These are phyloP conservation scores for Hypanus sabinus DNA, from an alignment of 2,113 vertebrate species.

Conservation along the genomic window DNA sequence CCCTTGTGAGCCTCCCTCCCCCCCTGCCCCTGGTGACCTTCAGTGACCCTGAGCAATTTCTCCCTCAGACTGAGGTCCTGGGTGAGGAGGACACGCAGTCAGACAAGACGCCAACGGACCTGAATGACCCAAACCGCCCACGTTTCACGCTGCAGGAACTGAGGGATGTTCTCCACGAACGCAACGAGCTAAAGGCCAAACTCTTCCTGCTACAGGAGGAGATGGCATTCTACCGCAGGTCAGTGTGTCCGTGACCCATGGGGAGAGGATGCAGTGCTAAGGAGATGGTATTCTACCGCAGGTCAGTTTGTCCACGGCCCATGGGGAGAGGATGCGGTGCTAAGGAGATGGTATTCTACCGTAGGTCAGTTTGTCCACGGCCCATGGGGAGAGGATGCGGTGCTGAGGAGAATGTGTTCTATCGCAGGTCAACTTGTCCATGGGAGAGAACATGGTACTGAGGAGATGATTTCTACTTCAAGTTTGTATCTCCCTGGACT, in stretches of 20 bases:
- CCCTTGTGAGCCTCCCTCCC: no score
- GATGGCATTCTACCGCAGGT: slow-evolving; percentile 84
- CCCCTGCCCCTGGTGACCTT: no score
- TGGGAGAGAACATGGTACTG: no score
- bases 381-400: no score
- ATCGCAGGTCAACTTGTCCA: no score
- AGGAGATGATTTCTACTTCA: no score
- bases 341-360: no score
- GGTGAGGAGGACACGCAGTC: slow-evolving; percentile 62
- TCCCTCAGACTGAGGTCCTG: slow-evolving; percentile 53
- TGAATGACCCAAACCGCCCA: slow-evolving; percentile 84
- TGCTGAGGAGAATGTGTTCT: no score
- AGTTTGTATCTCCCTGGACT: no score
- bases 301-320: not conserved
- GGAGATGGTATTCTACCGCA: not conserved
- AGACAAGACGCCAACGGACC: slow-evolving; percentile 61
- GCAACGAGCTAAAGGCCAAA: slow-evolving; percentile 83
- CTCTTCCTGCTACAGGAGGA: slow-evolving; percentile 86
- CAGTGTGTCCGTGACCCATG: not conserved
- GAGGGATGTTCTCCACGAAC: slow-evolving; percentile 80
- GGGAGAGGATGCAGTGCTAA: not conserved
- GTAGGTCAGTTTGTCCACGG: no score
- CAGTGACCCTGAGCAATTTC: no score
- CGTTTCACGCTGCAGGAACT: slow-evolving; percentile 87
- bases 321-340: no score